Evolutionary conservation across 2,888 invertebrate species (phyloP).

Genomic region (Apocheima hispidaria): DNA sequence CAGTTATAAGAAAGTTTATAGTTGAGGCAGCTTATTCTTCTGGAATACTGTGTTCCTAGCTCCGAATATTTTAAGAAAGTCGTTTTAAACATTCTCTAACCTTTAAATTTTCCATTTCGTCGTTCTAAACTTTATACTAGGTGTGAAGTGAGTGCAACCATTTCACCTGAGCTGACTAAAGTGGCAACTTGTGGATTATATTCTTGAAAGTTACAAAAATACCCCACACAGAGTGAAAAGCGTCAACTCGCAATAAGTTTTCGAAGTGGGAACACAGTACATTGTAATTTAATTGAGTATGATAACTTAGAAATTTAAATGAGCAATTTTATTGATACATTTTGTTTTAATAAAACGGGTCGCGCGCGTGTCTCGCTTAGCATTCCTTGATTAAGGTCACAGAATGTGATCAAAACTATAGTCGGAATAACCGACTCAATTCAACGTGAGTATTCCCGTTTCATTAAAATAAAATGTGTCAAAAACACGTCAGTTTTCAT

Average conservation of each 20-base stretch:
- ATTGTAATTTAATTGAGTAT: conserved; percentile 1
- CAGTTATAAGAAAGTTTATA: too few relatives aligned
- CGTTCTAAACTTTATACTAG: conserved; percentile 26
- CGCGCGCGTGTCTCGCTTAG: too few relatives aligned
- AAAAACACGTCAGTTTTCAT: too few relatives aligned
- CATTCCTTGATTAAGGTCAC: too few relatives aligned
- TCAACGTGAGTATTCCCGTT: too few relatives aligned
- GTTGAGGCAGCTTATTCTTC: too few relatives aligned
- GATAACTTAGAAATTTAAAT: neutral
- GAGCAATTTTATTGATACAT: neutral
- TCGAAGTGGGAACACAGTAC: conserved; percentile 42
- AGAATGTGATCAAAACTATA: too few relatives aligned
- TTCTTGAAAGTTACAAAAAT: conserved; percentile 38
- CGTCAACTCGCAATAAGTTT: conserved; percentile 74
- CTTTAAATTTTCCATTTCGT: conserved; percentile 18
- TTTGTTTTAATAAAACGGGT: too few relatives aligned
- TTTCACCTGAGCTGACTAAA: conserved; percentile 27
- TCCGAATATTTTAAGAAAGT: conserved; percentile 1
- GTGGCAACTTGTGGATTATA: conserved; percentile 28
- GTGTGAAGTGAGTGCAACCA: conserved; percentile 18
- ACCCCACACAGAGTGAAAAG: conserved; percentile 50
- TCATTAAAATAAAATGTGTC: too few relatives aligned
- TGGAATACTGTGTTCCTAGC: neutral
- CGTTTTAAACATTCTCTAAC: conserved; percentile 2
- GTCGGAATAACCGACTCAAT: too few relatives aligned